These are phyloP conservation scores for Rhinophrynus dorsalis DNA, from an alignment of 2,797 vertebrate genomes.

Conservation along the genomic window DNA sequence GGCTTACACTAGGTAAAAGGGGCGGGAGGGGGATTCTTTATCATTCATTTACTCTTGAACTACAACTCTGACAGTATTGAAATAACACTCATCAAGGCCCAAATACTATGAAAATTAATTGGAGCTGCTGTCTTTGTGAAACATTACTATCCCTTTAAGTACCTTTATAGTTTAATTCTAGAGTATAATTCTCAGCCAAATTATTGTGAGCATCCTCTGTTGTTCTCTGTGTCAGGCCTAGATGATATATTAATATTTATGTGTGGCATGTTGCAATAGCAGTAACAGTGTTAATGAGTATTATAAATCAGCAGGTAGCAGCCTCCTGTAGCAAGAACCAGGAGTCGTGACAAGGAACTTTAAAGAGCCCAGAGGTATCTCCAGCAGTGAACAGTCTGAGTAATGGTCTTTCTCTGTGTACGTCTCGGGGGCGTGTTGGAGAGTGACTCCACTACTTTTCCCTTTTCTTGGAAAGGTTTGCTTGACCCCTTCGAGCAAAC, in stretches of 20 bases:
- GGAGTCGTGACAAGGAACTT: slow-evolving; percentile 30
- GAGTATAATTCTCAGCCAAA: slow-evolving; percentile 20
- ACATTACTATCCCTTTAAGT: no score
- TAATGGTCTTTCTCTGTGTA: slow-evolving; percentile 22
- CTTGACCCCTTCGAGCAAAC: no score
- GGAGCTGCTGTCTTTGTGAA: no score
- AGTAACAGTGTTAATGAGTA: slow-evolving; percentile 37
- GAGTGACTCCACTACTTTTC: background rate
- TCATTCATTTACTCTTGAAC: no score
- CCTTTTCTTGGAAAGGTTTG: background rate
- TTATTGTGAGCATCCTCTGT: slow-evolving; percentile 6
- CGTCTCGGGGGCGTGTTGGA: background rate
- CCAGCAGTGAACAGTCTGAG: slow-evolving; percentile 6
- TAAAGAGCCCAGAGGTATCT: slow-evolving; percentile 29
- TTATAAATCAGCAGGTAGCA: slow-evolving; percentile 27
- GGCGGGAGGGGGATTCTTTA: no score
- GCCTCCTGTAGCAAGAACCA: slow-evolving; percentile 3
- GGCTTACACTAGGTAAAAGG: no score
- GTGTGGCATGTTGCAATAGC: slow-evolving; percentile 9
- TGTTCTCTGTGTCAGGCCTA: background rate
- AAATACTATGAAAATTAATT: no score
- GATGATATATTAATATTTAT: slow-evolving; percentile 35
- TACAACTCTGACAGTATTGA: no score
- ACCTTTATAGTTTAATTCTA: no score
- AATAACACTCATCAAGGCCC: no score